phyloP scores from a whole-genome alignment of 2,113 vertebrate species.

The Toxotes chatareus region DNA sequence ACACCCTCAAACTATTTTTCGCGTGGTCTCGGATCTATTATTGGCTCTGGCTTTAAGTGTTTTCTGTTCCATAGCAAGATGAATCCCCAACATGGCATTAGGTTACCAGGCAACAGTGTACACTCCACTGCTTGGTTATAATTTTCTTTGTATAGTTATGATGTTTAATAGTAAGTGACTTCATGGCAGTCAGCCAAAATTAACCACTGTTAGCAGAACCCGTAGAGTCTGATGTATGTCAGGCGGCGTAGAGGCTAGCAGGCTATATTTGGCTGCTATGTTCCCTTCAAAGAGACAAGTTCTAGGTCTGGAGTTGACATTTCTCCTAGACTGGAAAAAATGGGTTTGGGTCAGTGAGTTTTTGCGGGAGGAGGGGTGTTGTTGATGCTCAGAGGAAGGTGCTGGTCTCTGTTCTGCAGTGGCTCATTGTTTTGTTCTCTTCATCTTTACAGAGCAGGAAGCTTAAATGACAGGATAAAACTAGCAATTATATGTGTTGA shows the following conservation, averaged over 20 bases:
- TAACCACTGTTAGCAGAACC: constrained; percentile 66
- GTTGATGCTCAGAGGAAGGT: constrained; percentile 72
- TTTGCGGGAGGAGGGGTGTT: constrained; percentile 61
- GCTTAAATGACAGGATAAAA: constrained; percentile 37
- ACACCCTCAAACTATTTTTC: constrained; percentile 67
- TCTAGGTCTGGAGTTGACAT: constrained; percentile 78
- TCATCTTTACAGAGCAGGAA: constrained; percentile 11
- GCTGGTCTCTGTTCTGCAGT: constrained; percentile 51
- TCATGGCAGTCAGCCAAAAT: constrained; percentile 74
- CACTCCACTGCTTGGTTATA: constrained; percentile 64
- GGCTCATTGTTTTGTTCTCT: constrained; percentile 52
- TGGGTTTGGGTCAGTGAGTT: constrained; percentile 77
- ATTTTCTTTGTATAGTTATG: constrained; percentile 78
- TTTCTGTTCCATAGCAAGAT: constrained; percentile 78
- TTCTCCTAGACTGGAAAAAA: constrained; percentile 82
- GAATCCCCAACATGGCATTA: constrained; percentile 76
- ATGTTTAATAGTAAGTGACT: constrained; percentile 78
- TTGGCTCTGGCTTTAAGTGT: constrained; percentile 72
- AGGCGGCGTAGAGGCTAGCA: constrained; percentile 60
- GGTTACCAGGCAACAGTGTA: constrained; percentile 80
- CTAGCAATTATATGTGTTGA: constrained; percentile 30
- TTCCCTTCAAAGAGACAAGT: constrained; percentile 73
- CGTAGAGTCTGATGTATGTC: constrained; percentile 70
- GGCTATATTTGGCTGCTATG: constrained; percentile 80
- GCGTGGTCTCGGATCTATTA: constrained; percentile 73